phyloP scores from a whole-genome alignment of 2,888 invertebrate species.

The Ormyrus pomaceus region DNA sequence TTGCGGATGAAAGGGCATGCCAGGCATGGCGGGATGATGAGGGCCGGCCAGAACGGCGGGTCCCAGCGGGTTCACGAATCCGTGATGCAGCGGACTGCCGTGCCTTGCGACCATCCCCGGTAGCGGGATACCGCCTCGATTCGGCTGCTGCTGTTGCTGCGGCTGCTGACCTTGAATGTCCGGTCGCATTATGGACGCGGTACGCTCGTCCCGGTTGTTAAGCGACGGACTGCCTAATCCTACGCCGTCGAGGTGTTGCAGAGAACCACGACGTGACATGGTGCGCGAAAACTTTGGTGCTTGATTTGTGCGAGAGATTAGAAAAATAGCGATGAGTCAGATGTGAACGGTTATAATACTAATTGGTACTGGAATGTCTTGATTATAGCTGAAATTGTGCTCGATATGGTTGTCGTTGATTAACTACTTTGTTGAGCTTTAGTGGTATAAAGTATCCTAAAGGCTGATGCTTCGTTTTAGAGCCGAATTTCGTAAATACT shows the following conservation, averaged over 20 bases:
- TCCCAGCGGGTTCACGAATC: conserved; percentile 72
- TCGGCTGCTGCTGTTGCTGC: conserved; percentile 41
- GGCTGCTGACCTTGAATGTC: not conserved
- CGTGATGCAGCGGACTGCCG: conserved; percentile 67
- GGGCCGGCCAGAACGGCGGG: conserved; percentile 19
- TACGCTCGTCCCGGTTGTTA: conserved; percentile 49
- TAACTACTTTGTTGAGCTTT: too few relatives aligned
- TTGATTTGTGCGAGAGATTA: too few relatives aligned
- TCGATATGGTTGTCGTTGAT: too few relatives aligned
- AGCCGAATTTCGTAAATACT: too few relatives aligned
- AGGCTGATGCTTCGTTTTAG: too few relatives aligned
- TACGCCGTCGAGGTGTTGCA: conserved; percentile 45
- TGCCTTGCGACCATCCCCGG: conserved; percentile 72
- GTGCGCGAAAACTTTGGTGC: too few relatives aligned
- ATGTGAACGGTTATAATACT: too few relatives aligned
- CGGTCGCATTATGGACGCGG: conserved; percentile 42
- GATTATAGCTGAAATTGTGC: too few relatives aligned
- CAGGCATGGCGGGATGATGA: conserved; percentile 6
- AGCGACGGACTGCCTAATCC: conserved; percentile 11
- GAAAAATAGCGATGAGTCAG: too few relatives aligned
- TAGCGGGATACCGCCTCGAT: conserved; percentile 68
- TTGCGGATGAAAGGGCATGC: conserved; percentile 22
- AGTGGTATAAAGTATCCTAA: too few relatives aligned
- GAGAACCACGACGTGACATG: conserved; percentile 46
- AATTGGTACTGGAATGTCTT: too few relatives aligned